phyloP scores from a whole-genome alignment of 1,140 invertebrate genomes.

The Drosophila jambulina region DNA sequence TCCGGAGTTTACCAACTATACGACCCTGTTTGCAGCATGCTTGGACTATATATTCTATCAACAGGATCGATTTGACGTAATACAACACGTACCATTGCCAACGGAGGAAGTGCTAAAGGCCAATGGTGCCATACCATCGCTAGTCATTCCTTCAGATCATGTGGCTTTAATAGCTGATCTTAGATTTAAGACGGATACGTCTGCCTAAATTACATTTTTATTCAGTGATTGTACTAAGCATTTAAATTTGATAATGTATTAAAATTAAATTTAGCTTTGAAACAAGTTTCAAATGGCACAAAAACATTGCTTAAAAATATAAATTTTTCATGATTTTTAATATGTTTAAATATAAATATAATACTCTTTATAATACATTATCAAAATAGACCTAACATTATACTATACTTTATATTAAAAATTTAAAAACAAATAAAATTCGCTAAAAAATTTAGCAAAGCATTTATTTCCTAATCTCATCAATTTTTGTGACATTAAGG shows the following conservation, averaged over 20 bases:
- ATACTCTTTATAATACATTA: too few species aligned
- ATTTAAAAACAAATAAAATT: too few species aligned
- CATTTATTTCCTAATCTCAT: background rate
- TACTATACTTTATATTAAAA: background rate
- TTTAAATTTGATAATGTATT: background rate
- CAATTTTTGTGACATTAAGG: background rate
- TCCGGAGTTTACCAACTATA: conserved; percentile 94
- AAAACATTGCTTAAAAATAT: background rate
- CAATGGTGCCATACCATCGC: conserved; percentile 92
- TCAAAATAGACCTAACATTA: too few species aligned
- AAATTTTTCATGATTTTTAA: background rate
- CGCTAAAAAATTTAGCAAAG: background rate
- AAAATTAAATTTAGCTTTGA: background rate
- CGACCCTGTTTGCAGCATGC: conserved; percentile 92
- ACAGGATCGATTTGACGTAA: conserved; percentile 88
- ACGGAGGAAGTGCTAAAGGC: conserved; percentile 90
- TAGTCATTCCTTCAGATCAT: conserved; percentile 96
- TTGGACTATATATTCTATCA: conserved; percentile 97
- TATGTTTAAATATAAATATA: background rate
- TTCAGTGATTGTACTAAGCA: background rate
- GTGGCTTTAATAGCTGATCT: conserved; percentile 94
- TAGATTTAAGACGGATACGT: conserved; percentile 63
- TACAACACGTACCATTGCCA: conserved; percentile 91
- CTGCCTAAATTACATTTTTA: background rate
- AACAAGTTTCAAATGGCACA: background rate